Conservation (phyloP, 2,797 vertebrate species). For the Enteromius afrohamiltoni region DNA sequence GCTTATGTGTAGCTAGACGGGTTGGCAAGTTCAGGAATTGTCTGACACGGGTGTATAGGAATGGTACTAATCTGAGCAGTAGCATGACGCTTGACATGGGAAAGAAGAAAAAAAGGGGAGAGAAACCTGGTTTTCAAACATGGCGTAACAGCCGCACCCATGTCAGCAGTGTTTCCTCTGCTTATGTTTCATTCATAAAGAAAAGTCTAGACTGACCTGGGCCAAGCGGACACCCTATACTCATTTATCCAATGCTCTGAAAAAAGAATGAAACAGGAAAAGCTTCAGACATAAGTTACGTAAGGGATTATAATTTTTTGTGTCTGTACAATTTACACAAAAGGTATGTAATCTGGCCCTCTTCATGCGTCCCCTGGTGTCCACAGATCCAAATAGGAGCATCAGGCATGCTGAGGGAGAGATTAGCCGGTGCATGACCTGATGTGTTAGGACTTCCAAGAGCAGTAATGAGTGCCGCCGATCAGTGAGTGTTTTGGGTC, state of each 20-base stretch:
- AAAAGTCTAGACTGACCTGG: slow-evolving; percentile 69
- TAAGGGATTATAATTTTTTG: slow-evolving; percentile 66
- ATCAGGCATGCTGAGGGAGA: slow-evolving; percentile 44
- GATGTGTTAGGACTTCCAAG: slow-evolving; percentile 51
- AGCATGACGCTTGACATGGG: slow-evolving; percentile 52
- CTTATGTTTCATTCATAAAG: slow-evolving; percentile 71
- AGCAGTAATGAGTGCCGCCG: slow-evolving; percentile 54
- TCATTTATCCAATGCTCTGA: slow-evolving; percentile 61
- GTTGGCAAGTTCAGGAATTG: slow-evolving; percentile 46
- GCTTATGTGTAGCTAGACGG: neutral
- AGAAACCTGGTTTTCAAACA: slow-evolving; percentile 35
- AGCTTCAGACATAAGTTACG: slow-evolving; percentile 61
- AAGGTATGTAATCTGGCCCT: slow-evolving; percentile 60
- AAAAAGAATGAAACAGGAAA: slow-evolving; percentile 61
- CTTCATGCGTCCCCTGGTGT: slow-evolving; percentile 38
- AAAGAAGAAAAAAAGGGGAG: neutral
- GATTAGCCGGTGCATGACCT: slow-evolving; percentile 60
- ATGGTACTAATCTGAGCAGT: slow-evolving; percentile 52
- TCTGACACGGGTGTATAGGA: slow-evolving; percentile 50
- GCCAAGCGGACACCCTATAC: slow-evolving; percentile 63
- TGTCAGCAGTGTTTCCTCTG: slow-evolving; percentile 61
- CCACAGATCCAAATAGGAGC: slow-evolving; percentile 42
- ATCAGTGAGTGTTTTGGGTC: slow-evolving; percentile 58
- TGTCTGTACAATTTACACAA: slow-evolving; percentile 62
- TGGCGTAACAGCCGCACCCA: slow-evolving; percentile 63